These are phyloP conservation scores for Thalassaphorura encarpata DNA, from an alignment of 1,140 invertebrate genomes.

Conservation along the genomic window DNA sequence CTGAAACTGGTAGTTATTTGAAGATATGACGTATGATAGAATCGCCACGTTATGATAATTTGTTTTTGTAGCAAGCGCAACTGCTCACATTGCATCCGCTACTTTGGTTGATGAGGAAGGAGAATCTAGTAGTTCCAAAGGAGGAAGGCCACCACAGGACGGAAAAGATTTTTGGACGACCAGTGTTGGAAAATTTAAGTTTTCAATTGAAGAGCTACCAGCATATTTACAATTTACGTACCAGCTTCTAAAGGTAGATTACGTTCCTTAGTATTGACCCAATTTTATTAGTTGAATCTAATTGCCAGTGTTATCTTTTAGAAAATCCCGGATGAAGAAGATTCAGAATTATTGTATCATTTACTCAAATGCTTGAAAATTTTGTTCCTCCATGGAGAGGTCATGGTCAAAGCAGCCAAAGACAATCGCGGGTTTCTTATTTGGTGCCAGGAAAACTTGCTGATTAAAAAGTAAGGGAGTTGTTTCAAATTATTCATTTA, in stretches of 20 bases:
- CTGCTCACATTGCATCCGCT: constrained; percentile 33
- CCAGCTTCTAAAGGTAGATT: constrained; percentile 65
- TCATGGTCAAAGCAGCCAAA: constrained; percentile 71
- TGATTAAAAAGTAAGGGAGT: constrained; percentile 73
- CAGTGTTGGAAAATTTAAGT: constrained; percentile 81
- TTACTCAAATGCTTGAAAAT: constrained; percentile 85
- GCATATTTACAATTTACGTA: constrained; percentile 86
- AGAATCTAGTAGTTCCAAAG: constrained; percentile 6
- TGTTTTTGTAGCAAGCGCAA: constrained; percentile 23
- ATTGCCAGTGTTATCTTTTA: neutral
- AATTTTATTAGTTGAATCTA: neutral
- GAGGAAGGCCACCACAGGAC: neutral
- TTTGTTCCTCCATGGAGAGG: constrained; percentile 85
- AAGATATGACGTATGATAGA: no score
- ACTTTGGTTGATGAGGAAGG: constrained; percentile 33
- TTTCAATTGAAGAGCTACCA: constrained; percentile 81
- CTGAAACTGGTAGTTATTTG: constrained; percentile 58
- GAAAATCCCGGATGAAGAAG: constrained; percentile 40
- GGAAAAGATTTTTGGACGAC: constrained; percentile 60
- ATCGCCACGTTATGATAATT: no score
- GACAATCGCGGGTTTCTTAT: constrained; percentile 92
- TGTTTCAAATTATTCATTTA: neutral
- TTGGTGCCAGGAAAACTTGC: constrained; percentile 91
- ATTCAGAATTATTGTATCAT: constrained; percentile 88
- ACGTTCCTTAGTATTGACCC: neutral